Conservation (phyloP, 92 coral and sea anemone species). For the Parazoanthus atlanticus region DNA sequence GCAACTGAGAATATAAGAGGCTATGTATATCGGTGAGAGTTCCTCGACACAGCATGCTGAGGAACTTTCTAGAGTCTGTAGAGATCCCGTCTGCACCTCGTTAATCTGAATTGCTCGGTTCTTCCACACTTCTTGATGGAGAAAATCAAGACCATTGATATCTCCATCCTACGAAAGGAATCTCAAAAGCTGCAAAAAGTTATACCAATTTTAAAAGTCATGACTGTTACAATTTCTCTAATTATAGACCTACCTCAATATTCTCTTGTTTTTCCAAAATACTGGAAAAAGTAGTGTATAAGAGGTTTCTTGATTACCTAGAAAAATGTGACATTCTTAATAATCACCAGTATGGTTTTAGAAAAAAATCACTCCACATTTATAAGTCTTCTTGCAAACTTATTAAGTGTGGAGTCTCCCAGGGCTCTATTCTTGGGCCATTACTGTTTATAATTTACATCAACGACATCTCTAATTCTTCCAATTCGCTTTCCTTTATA, state of each 20-base stretch:
- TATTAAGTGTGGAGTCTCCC: constrained; percentile 33
- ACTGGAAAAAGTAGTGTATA: constrained; percentile 29
- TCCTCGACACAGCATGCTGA: no score
- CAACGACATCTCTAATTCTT: constrained; percentile 18
- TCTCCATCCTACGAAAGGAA: no score
- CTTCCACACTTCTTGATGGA: no score
- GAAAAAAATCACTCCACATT: constrained; percentile 25
- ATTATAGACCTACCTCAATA: constrained; percentile 39
- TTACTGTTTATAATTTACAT: constrained; percentile 17
- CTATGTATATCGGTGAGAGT: no score
- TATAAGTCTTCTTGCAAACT: constrained; percentile 12
- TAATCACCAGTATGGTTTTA: constrained; percentile 22
- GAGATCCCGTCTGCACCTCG: no score
- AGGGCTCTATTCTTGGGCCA: constrained; percentile 21
- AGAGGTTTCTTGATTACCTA: constrained; percentile 13
- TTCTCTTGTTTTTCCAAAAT: constrained; percentile 39
- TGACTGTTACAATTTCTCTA: neutral
- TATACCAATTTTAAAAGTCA: no score
- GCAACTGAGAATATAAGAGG: no score
- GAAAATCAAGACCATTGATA: no score
- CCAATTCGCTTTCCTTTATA: constrained; percentile 18
- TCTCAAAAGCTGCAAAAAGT: no score
- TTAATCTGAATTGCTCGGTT: no score
- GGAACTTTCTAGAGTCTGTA: no score
- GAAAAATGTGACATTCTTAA: constrained; percentile 6